Percentiles rank a stretch among this genome's conserved stretches.
Evolutionary conservation across 2,797 vertebrate genomes (phyloP).

Genomic region (Prunella strophiata): DNA sequence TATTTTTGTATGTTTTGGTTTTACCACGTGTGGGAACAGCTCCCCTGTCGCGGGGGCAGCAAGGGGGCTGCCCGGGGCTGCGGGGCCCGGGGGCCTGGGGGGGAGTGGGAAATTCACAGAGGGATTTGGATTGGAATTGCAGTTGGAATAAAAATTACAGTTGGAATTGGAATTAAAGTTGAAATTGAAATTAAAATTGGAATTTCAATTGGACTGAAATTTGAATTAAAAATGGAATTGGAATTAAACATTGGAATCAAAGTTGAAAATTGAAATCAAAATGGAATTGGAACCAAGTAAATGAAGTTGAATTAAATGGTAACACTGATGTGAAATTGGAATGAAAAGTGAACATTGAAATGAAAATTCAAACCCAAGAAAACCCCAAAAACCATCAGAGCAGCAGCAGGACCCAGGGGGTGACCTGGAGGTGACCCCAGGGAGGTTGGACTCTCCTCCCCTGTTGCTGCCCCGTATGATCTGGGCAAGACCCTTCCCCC

Average conservation of each 20-base stretch:
- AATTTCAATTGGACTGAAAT: background rate
- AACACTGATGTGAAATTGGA: background rate
- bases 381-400: background rate
- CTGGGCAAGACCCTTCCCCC: background rate
- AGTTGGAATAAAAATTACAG: background rate
- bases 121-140: background rate
- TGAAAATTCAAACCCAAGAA: background rate
- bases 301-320: background rate
- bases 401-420: background rate
- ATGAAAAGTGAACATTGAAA: background rate
- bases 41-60: background rate
- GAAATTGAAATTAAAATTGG: background rate
- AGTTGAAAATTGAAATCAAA: background rate
- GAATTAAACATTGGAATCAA: background rate
- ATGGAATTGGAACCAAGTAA: background rate
- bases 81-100: background rate
- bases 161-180: background rate
- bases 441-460: background rate
- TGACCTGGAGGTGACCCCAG: background rate
- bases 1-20: constrained; percentile 42
- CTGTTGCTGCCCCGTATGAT: background rate
- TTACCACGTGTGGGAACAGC: background rate
- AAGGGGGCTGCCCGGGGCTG: background rate
- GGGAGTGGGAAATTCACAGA: background rate
- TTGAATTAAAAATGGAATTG: background rate